phyloP scores from a whole-genome alignment of 2,888 invertebrate genomes.

The Salticus scenicus region DNA sequence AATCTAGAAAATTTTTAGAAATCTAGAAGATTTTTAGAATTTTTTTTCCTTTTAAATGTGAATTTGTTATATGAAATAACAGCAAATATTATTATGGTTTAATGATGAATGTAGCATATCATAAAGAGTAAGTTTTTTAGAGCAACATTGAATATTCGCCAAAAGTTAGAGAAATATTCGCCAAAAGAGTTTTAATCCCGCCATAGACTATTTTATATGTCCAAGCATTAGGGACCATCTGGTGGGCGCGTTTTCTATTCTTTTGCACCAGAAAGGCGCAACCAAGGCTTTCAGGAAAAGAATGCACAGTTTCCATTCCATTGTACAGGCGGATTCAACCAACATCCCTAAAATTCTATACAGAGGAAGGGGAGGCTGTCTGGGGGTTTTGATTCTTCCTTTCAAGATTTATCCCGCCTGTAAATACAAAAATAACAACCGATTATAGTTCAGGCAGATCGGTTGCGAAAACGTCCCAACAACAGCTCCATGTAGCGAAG shows the following conservation, averaged over 20 bases:
- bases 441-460: not conserved
- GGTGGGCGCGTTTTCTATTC: constrained; percentile 58
- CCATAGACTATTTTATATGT: not conserved
- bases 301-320: constrained; percentile 34
- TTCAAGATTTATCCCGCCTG: constrained; percentile 29
- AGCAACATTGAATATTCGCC: too few relatives aligned
- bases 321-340: constrained; percentile 32
- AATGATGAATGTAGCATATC: too few relatives aligned
- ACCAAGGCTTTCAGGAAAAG: constrained; percentile 20
- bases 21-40: too few relatives aligned
- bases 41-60: too few relatives aligned
- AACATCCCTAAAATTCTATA: constrained; percentile 36
- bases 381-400: not conserved
- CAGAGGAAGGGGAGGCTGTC: constrained; percentile 38
- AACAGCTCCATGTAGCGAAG: not conserved
- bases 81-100: too few relatives aligned
- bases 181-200: constrained; percentile 11
- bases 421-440: constrained; percentile 1
- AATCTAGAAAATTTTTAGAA: too few relatives aligned
- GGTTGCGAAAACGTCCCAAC: not conserved
- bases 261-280: constrained; percentile 37
- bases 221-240: constrained; percentile 34
- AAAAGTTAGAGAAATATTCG: too few relatives aligned
- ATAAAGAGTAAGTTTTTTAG: too few relatives aligned
- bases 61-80: too few relatives aligned